A percentile compares a stretch with the other conserved stretches of the same genome.
phyloP scores from a whole-genome alignment of 2,797 vertebrate genomes.

The Clarias laeviceps region DNA sequence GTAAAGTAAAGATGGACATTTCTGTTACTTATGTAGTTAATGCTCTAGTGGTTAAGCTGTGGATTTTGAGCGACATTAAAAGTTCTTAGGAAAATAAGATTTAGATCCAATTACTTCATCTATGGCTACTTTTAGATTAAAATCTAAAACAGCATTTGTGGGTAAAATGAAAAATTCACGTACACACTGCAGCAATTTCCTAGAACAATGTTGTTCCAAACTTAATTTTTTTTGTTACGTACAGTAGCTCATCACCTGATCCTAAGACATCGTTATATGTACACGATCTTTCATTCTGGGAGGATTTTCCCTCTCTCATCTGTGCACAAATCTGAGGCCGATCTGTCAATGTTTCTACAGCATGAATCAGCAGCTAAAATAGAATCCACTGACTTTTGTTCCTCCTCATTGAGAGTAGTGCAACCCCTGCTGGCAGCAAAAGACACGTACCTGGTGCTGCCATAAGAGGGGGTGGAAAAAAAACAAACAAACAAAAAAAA shows the following conservation, averaged over 20 bases:
- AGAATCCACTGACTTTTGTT: neutral
- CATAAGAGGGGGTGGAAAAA: too few relatives aligned
- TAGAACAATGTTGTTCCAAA: neutral
- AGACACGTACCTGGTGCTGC: neutral
- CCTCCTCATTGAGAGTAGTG: conserved; percentile 3
- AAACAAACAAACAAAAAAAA: neutral
- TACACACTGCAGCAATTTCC: neutral
- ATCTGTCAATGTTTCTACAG: conserved; percentile 6
- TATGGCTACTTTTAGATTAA: neutral
- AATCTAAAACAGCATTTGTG: conserved; percentile 8
- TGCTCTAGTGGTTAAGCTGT: neutral
- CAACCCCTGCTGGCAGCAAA: conserved; percentile 37
- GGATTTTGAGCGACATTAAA: neutral
- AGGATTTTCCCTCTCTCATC: too few relatives aligned
- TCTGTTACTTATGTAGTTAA: neutral
- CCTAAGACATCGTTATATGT: neutral
- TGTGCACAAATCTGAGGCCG: neutral
- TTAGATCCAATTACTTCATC: neutral
- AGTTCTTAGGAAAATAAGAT: neutral
- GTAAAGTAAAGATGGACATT: neutral
- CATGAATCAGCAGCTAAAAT: conserved; percentile 34
- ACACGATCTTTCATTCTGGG: neutral
- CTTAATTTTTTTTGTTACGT: neutral
- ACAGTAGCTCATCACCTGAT: neutral
- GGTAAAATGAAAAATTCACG: neutral